Conservation (phyloP, 2,797 vertebrate genomes). For the Urocyon cinereoargenteus region DNA sequence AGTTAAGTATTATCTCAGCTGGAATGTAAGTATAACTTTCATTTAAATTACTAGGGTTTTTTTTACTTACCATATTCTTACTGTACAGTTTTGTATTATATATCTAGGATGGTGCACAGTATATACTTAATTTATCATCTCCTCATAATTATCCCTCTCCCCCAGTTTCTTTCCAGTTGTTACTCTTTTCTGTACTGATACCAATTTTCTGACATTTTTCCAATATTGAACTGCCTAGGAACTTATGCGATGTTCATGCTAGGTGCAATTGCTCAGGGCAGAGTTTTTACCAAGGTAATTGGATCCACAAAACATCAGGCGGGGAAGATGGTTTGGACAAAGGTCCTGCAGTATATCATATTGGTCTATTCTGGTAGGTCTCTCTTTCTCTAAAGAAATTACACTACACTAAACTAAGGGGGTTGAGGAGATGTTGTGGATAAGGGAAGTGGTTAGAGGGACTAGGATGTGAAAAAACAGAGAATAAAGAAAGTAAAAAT, state of each 20-base stretch:
- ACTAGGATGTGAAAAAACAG: not conserved
- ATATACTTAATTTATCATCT: conserved; percentile 9
- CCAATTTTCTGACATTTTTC: conserved; percentile 21
- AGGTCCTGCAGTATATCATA: not conserved
- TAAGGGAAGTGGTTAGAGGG: not conserved
- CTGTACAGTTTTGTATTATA: not conserved
- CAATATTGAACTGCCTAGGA: conserved; percentile 30
- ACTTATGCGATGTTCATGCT: not conserved
- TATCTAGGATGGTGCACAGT: not conserved
- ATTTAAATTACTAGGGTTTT: not conserved
- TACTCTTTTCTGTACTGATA: conserved; percentile 23
- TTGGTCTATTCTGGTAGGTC: not conserved
- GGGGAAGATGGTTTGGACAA: not conserved
- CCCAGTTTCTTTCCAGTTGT: not conserved
- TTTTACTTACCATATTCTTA: not conserved
- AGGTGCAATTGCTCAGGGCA: not conserved
- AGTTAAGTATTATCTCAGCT: not conserved
- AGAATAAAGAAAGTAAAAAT: not conserved
- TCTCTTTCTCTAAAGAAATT: not conserved
- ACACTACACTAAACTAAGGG: not conserved
- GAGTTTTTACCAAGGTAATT: not conserved
- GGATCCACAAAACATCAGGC: not conserved
- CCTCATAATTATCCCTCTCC: not conserved
- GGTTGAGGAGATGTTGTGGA: not conserved
- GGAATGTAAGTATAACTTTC: not conserved